Evolutionary conservation across 2,797 vertebrate genomes (phyloP).

Genomic region (Pseudocheirus occidentalis): DNA sequence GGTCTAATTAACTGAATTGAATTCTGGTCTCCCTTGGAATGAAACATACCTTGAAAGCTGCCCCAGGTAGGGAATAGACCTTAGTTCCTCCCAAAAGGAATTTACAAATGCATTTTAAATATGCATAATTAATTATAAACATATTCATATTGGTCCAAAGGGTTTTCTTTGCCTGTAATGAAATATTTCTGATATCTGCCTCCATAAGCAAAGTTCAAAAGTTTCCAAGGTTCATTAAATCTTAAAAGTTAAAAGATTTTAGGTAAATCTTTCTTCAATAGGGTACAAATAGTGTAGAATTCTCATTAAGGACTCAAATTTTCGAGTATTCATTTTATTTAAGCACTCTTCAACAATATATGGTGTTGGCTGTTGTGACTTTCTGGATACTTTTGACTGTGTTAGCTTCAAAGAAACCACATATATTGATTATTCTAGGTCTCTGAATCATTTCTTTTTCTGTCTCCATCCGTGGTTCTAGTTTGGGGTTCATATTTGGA

Average conservation of each 20-base stretch:
- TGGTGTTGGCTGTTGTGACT: not conserved
- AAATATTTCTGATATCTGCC: conserved; percentile 33
- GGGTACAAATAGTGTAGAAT: not conserved
- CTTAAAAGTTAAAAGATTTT: not conserved
- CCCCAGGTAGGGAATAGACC: conserved; percentile 18
- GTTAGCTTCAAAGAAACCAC: not conserved
- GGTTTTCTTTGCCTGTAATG: not conserved
- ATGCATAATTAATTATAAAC: conserved; percentile 42
- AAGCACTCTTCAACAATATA: not conserved
- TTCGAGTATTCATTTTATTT: not conserved
- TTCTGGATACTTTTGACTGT: not conserved
- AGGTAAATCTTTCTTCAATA: not conserved
- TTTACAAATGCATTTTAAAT: conserved; percentile 19
- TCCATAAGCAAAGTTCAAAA: conserved; percentile 16
- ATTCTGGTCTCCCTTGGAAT: conserved; percentile 10
- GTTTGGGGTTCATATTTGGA: not conserved
- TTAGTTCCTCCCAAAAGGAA: conserved; percentile 40
- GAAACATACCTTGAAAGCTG: conserved; percentile 24
- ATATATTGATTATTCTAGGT: not conserved
- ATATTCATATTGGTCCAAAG: not conserved
- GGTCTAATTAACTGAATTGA: conserved; percentile 46
- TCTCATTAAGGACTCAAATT: not conserved
- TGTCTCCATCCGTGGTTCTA: not conserved
- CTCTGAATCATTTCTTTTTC: not conserved
- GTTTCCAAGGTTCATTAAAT: not conserved